Percentiles rank a stretch among this genome's conserved stretches.
Evolutionary conservation across 1,140 invertebrate genomes (phyloP).

Genomic region (Lethrus apterus): DNA sequence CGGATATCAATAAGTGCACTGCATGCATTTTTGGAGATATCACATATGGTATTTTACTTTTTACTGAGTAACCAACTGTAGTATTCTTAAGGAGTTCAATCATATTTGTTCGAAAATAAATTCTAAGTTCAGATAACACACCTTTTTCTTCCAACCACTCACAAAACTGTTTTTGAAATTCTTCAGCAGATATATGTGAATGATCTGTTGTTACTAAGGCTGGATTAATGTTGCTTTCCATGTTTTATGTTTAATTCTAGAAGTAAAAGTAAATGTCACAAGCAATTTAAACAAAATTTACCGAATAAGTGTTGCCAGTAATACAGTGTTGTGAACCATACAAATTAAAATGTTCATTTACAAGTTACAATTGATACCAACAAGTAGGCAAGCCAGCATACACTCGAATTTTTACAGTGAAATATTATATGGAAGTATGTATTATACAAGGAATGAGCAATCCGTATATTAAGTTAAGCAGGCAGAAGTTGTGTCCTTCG

Average conservation of each 20-base stretch:
- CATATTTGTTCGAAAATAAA: constrained; percentile 49
- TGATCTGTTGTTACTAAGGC: not conserved
- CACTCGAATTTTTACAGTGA: too few relatives aligned
- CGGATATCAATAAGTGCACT: constrained; percentile 48
- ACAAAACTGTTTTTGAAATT: constrained; percentile 48
- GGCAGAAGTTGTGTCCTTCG: too few relatives aligned
- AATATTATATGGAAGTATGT: too few relatives aligned
- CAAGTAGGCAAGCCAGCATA: too few relatives aligned
- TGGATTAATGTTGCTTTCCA: not conserved
- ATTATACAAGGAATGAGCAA: too few relatives aligned
- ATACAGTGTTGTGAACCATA: too few relatives aligned
- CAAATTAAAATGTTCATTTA: too few relatives aligned
- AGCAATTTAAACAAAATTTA: too few relatives aligned
- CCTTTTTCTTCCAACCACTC: constrained; percentile 50
- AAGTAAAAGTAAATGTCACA: too few relatives aligned
- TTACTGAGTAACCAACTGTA: constrained; percentile 29
- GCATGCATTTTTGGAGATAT: constrained; percentile 47
- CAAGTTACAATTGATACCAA: too few relatives aligned
- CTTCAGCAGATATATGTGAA: constrained; percentile 37
- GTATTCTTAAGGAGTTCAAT: constrained; percentile 44
- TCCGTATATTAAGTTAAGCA: too few relatives aligned
- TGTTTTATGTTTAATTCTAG: not conserved
- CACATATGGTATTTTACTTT: constrained; percentile 18
- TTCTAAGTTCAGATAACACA: constrained; percentile 45
- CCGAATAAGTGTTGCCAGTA: too few relatives aligned